These are phyloP conservation scores for Napeogenes sylphis DNA, from an alignment of 2,888 invertebrate genomes.

Conservation along the genomic window DNA sequence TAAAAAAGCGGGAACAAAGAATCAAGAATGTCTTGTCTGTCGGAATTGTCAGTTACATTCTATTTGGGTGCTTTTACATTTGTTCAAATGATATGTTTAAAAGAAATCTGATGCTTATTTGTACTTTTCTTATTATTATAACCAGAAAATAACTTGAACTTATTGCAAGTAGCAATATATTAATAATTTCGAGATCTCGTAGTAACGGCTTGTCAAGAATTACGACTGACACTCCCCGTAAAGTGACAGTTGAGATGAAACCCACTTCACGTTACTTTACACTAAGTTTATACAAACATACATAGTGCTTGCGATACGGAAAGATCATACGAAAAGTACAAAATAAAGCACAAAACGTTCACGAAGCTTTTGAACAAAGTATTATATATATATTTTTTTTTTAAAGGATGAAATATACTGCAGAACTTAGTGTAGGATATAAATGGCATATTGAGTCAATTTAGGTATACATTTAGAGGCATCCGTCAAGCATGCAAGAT, in stretches of 20 bases:
- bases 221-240: constrained; percentile 33
- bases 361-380: too few relatives aligned
- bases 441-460: constrained; percentile 24
- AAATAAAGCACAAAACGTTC: too few relatives aligned
- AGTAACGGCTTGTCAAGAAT: constrained; percentile 13
- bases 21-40: too few relatives aligned
- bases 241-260: constrained; percentile 13
- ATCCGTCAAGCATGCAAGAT: constrained; percentile 39
- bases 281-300: constrained; percentile 1
- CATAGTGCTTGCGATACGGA: neutral
- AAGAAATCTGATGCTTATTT: too few relatives aligned
- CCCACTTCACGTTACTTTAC: constrained; percentile 10
- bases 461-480: constrained; percentile 30
- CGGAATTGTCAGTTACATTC: too few relatives aligned
- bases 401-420: too few relatives aligned
- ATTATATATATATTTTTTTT: too few relatives aligned
- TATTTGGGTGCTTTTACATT: too few relatives aligned
- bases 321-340: neutral
- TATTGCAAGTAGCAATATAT: neutral
- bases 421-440: too few relatives aligned
- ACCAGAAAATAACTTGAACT: too few relatives aligned
- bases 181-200: neutral
- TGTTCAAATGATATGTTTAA: too few relatives aligned
- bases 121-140: neutral
- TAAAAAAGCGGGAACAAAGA: too few relatives aligned